Base-by-base conservation (phyloP, 2,113 vertebrate genomes). In the Equus przewalskii region DNA sequence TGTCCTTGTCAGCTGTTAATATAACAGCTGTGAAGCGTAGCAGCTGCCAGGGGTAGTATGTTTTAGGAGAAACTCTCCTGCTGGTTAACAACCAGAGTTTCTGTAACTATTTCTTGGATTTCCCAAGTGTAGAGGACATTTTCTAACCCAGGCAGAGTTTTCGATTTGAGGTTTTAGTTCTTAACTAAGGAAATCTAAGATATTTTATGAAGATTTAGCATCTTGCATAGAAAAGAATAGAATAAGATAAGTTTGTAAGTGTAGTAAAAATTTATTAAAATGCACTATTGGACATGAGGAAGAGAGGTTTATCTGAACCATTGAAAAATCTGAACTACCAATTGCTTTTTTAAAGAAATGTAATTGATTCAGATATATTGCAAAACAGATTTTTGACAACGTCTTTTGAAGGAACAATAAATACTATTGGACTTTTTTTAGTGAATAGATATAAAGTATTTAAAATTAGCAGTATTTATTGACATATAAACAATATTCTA, bases 1-100 rank as follows among this genome's bases (percentile, higher is more conserved):
- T 96, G 60, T 94, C 69, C 62, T 94, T 90, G 79, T 95, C 95
- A 96, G 86, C 87, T 97, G 91, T 97, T 97, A 91, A 24, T 76
- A 1, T 49, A 97, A 84, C 94, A 97, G 73, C 94, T 96, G 94
- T 83, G 83, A 89, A 80, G 28, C 44, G 7, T 67, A 83, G 91
- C 96, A 97, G 95, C 88, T 98, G 96, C 79, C 76, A 80, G 76
- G 76, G 51, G 54, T 51, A 70, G 62, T 95, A 15, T 85, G 93
- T 96, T 94, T 97, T 96, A 96, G 91, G 81, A 90, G 49, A 85
- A 93, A 58, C 28, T 91, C 11, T 65, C 24, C 73, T 91, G 30
- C 33, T 94, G 36, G 36, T 92, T 92, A 97, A 91, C 92, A 89
- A 46, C 30, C 15, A 96, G 64, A 87, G 70, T 82, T 96, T 95